Evolutionary conservation across 2,113 vertebrate species (phyloP).

Genomic region (Labeo rohita): DNA sequence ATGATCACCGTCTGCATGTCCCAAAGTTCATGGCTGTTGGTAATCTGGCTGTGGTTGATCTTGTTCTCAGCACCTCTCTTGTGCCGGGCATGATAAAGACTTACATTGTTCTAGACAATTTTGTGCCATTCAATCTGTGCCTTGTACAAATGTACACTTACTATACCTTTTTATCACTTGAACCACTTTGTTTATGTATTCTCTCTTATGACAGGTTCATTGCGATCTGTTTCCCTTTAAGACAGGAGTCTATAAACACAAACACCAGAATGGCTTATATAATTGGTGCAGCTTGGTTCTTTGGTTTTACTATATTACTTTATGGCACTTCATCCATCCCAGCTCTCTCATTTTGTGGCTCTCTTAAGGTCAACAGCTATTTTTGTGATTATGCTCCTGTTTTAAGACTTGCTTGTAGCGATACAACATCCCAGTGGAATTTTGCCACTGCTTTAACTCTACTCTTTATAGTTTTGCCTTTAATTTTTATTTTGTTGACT

Average conservation of each 20-base stretch:
- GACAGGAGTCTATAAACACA: slow-evolving; percentile 67
- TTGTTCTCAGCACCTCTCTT: slow-evolving; percentile 60
- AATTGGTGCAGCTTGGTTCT: slow-evolving; percentile 56
- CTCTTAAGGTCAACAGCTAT: slow-evolving; percentile 69
- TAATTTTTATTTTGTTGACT: slow-evolving; percentile 63
- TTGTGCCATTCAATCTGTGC: slow-evolving; percentile 67
- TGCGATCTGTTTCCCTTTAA: slow-evolving; percentile 73
- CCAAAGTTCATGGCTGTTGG: slow-evolving; percentile 70
- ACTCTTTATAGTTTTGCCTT: slow-evolving; percentile 32
- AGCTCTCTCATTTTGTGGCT: slow-evolving; percentile 71
- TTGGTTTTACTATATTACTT: rapidly evolving
- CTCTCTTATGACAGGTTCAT: slow-evolving; percentile 73
- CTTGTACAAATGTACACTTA: slow-evolving; percentile 69
- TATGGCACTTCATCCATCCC: slow-evolving; percentile 56
- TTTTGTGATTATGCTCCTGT: slow-evolving; percentile 75
- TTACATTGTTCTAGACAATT: slow-evolving; percentile 66
- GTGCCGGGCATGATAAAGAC: slow-evolving; percentile 72
- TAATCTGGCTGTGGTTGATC: slow-evolving; percentile 70
- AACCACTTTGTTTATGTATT: slow-evolving; percentile 66
- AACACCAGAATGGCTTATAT: slow-evolving; percentile 62
- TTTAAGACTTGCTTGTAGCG: slow-evolving; percentile 70
- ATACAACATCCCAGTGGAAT: slow-evolving; percentile 64
- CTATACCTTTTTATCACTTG: slow-evolving; percentile 54
- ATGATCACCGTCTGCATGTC: slow-evolving; percentile 64
- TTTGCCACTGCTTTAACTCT: background rate